phyloP scores from a whole-genome alignment of 1,140 invertebrate species.

The Diprion similis region DNA sequence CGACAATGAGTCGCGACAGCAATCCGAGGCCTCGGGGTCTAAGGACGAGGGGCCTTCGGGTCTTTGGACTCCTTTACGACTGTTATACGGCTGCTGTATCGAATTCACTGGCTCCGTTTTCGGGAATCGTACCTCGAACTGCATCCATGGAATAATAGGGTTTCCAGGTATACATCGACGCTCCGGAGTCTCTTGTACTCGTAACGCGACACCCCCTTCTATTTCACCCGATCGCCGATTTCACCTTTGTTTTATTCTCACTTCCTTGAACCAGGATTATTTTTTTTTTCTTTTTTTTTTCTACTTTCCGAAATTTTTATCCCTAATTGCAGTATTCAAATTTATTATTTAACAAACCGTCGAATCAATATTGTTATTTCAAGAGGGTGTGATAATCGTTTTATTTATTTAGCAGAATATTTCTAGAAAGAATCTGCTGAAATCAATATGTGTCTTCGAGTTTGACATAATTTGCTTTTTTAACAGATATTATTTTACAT shows the following conservation, averaged over 20 bases:
- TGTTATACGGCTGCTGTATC: constrained; percentile 50
- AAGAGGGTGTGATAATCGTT: too few relatives aligned
- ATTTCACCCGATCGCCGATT: neutral
- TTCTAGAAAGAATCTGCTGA: too few relatives aligned
- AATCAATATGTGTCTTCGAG: too few relatives aligned
- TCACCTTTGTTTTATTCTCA: constrained; percentile 6
- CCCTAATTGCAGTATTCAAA: too few relatives aligned
- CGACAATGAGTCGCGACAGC: too few relatives aligned
- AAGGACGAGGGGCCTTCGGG: neutral
- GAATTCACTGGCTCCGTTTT: constrained; percentile 46
- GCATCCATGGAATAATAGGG: constrained; percentile 33
- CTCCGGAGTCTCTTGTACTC: neutral
- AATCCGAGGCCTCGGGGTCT: too few relatives aligned
- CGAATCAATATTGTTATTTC: too few relatives aligned
- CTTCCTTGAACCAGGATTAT: neutral
- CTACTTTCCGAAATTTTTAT: too few relatives aligned
- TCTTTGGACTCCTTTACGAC: constrained; percentile 17
- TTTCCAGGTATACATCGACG: constrained; percentile 39
- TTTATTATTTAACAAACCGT: too few relatives aligned
- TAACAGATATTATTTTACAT: too few relatives aligned
- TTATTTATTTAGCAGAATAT: too few relatives aligned
- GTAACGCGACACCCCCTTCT: neutral
- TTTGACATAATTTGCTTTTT: too few relatives aligned
- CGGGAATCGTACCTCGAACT: constrained; percentile 50
- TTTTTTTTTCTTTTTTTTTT: neutral